Base-by-base conservation (phyloP, 2,888 invertebrate species). In the Agrochola circellaris region DNA sequence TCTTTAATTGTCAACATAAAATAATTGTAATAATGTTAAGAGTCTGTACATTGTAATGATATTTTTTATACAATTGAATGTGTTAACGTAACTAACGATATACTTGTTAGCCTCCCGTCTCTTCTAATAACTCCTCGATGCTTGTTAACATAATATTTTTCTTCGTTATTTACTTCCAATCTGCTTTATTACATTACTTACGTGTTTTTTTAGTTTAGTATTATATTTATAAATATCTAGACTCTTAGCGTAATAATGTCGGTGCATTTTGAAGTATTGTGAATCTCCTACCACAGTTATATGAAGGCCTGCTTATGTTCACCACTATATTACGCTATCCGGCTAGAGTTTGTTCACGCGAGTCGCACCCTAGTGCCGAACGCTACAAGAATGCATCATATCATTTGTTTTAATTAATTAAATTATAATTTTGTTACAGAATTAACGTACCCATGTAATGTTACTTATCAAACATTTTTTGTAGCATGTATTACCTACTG, bases 381-480 rank as follows among this genome's bases (percentile, higher is more conserved):
- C 95, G 95, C 94, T 90, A 95, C 97, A 97, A 97, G 97, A 97
- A 97, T 97, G 93, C 95, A 95, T 97, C 97, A 97, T 97, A 97
- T 97, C 97, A 97, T 97, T 97, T 97, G 95, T 95, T 96, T 96
- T 96, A 95, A 95, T 94, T 95, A 93, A 95, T 95, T 95, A 93
- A 94, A 92, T 93, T 95, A 93, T 94, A 92, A 92, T 95, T 94
- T 94, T 91, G 84, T 95, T 83, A 94, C 93, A 92, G 93, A 91
- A 89, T 93, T 94, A 93, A 92, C 89, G 85, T 95, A 93, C 89
- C 91, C 93, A 93, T 92, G 87, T 95, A 93, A 92, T 93, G 89
- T 93, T 93, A 93, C 91, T 92, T 91, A 92, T 89, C 90, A 83
- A 91, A 90, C 91, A 90, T 91, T 89, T 92, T 92, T 82, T 90